Base-by-base conservation (phyloP, 2,888 invertebrate species). In the Idaea straminata region DNA sequence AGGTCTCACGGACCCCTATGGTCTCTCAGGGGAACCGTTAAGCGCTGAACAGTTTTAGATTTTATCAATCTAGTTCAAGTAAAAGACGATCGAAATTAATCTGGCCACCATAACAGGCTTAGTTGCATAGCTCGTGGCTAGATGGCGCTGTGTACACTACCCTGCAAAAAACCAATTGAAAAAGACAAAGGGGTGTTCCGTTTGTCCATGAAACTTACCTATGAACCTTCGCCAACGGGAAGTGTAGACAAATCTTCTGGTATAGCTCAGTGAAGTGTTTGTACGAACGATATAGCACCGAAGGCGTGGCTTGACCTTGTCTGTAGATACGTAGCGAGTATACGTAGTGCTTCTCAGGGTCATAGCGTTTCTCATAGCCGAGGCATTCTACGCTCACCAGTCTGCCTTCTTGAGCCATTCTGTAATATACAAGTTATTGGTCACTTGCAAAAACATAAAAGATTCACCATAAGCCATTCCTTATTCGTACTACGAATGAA, bases 271-370 rank as follows among this genome's bases (percentile, higher is more conserved):
- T 96, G 89, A 99, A 99, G 92, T 99, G 99, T 77, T 98, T 97
- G 90, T 98, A 99, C 0, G 98, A 97, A 68, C 99, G 95, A 86
- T 98, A 98, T 64, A 99, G 94, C 80, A 96, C 96, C 72, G 96
- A 95, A 0, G 97, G 96, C 83, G 98, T 97, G n/a, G 95, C 95
- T 83, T 98, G 97, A 61, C 95, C 95, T 76, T 96, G 96, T 64
- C 99, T 93, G 80, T 96, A 96, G 57, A 99, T 96, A 72, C 96
- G 94, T 73, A 97, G 92, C 71, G 97, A 96, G 84, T 97, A 98
- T 76, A 99, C 98, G 88, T 99, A 99, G 93, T 98, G 98, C 93
- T 99, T 99, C 83, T 98, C 99, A 15, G 99, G 98, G 83, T 97
- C 98, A 86, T 98, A 99, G 74, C 98, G 95, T 86, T 99, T 99